Conservation (phyloP, 1,140 invertebrate genomes). For the Drosophila sp. region DNA sequence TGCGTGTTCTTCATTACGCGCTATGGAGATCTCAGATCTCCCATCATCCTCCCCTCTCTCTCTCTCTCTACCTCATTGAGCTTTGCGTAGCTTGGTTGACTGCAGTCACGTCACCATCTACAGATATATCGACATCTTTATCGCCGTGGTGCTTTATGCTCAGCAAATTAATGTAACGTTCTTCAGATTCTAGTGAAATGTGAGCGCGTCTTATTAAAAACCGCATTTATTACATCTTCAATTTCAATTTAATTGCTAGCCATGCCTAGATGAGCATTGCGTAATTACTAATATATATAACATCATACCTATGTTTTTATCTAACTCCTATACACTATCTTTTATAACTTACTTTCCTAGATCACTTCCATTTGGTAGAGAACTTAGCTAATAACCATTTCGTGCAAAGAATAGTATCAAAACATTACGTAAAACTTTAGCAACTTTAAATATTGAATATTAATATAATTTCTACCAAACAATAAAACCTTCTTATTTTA, state of each 20-base stretch:
- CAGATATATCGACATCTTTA: conserved; percentile 17
- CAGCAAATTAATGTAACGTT: conserved; percentile 75
- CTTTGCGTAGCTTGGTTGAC: conserved; percentile 52
- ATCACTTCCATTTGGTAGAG: no score
- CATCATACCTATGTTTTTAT: no score
- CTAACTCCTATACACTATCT: not conserved
- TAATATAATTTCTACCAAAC: no score
- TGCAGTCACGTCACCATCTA: conserved; percentile 71
- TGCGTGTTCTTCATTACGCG: conserved; percentile 76
- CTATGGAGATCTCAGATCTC: conserved; percentile 21
- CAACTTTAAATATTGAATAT: no score
- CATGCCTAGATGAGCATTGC: conserved; percentile 42
- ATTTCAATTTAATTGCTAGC: conserved; percentile 48
- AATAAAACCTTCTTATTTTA: no score
- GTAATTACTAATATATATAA: conserved; percentile 26
- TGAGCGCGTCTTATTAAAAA: conserved; percentile 28
- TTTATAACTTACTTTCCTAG: no score
- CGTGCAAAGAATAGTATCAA: no score
- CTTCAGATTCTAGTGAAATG: conserved; percentile 63
- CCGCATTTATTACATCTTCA: conserved; percentile 28
- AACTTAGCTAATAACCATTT: no score
- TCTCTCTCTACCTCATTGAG: conserved; percentile 55
- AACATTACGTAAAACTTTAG: no score
- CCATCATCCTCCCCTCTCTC: conserved; percentile 22
- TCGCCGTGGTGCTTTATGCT: conserved; percentile 25